Conservation (phyloP, 2,113 vertebrate species). For the Toxostoma redivivum region DNA sequence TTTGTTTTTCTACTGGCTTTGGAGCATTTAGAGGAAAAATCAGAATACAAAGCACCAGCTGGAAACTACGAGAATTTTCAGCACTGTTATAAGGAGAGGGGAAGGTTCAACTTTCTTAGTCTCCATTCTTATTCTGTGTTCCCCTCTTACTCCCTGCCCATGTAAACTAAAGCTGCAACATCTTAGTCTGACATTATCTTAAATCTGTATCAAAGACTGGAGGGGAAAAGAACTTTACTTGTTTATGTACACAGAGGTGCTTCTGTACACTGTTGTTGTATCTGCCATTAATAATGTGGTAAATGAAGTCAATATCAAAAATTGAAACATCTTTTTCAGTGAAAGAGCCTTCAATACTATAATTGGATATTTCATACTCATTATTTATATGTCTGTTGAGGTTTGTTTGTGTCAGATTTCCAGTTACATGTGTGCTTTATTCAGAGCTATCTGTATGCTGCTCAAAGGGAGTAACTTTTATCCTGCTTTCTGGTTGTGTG, state of each 20-base stretch:
- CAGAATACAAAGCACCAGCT: not conserved
- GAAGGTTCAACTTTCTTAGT: not conserved
- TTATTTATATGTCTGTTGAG: not conserved
- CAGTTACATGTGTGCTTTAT: not conserved
- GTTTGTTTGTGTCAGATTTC: not conserved
- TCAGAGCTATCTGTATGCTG: not conserved
- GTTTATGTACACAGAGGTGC: not conserved
- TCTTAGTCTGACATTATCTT: not conserved
- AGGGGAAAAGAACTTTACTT: not conserved
- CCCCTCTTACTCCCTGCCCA: not conserved
- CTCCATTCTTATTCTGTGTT: not conserved
- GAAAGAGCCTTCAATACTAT: not conserved
- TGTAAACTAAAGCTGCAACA: not conserved
- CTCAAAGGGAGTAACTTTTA: not conserved
- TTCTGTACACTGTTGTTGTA: not conserved
- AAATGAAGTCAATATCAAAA: not conserved
- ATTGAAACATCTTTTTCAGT: not conserved
- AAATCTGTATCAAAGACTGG: not conserved
- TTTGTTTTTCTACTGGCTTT: not conserved
- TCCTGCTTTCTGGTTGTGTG: not conserved
- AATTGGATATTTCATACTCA: not conserved
- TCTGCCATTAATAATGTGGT: not conserved
- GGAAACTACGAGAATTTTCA: not conserved
- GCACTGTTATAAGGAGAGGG: not conserved
- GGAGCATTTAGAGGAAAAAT: not conserved